Conservation (phyloP, 1,140 invertebrate genomes). For the Pinna nobilis region DNA sequence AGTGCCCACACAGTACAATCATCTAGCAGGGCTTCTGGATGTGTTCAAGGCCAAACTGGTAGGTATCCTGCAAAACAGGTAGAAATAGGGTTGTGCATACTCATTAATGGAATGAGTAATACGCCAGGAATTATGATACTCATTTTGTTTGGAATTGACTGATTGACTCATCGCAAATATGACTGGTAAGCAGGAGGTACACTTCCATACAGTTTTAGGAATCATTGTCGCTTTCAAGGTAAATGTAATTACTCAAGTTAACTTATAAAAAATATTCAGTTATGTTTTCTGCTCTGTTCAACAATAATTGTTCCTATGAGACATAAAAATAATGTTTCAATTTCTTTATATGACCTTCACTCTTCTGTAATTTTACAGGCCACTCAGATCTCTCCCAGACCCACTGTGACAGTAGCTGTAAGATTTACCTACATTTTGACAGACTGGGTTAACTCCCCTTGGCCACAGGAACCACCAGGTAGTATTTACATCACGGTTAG, state of each 20-base stretch:
- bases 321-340: conserved; percentile 31
- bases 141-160: no score
- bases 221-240: neutral
- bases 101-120: no score
- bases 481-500: neutral
- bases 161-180: no score
- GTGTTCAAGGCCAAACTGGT: conserved; percentile 76
- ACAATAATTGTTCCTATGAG: neutral
- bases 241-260: neutral
- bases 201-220: no score
- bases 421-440: conserved; percentile 88
- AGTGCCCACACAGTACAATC: conserved; percentile 86
- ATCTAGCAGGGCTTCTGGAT: conserved; percentile 81
- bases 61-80: no score
- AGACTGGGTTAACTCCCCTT: conserved; percentile 80
- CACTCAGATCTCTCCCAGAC: conserved; percentile 80
- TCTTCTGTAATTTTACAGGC: conserved; percentile 23
- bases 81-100: no score
- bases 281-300: no score
- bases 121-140: no score
- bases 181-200: no score
- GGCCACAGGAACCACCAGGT: conserved; percentile 82
- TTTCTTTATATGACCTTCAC: conserved; percentile 47
- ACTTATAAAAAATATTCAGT: neutral
- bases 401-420: conserved; percentile 83